Evolutionary conservation across 2,888 invertebrate species (phyloP), one percentile per base, ranked within the genome.

Genomic region (Hoplodrina blanda): DNA sequence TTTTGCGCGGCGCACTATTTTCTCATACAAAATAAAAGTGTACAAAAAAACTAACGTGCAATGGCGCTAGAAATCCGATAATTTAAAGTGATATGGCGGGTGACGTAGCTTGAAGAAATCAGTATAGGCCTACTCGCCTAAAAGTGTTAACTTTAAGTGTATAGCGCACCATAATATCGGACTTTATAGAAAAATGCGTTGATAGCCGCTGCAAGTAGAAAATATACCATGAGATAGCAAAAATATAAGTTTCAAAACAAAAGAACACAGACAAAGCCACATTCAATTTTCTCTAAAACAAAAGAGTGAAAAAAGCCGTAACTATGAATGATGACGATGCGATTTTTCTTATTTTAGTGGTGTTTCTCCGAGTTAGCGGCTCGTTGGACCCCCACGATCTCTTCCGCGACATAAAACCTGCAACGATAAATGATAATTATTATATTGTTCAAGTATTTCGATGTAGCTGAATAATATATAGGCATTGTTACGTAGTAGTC

Each of bases 391-490:
- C 89, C 89, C 85, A 76, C 79, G 85, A 89, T 86, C 87, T 85
- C 89, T 95, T 95, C 95, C 95, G 83, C 89, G 86, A 94, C 95
- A 95, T 95, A 95, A 95, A 95, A 89, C 90, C 90, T 90, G 88
- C 85, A 87, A 89, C 91, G 91, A 93, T 94, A 94, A 93, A 95
- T 92, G 94, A 95, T 95, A 95, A 95, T 95, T 95, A 95, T 95
- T 94, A 94, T 95, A 96, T 95, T 95, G 95, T 94, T 95, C 91
- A 94, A 95, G 93, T 94, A 91, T 95, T 94, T 91, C 91, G 90
- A 91, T 93, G 93, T 94, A 93, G 94, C 91, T 90, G 92, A 92
- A 94, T 92, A 92, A 94, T 92, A 92, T 93, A 93, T 91, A 90
- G 90, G 84, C 88, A 84, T 85, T 87, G 89, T 89, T 89, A 76